A percentile compares a stretch with the other conserved stretches of the same genome.
Evolutionary conservation across 2,888 invertebrate genomes (phyloP).

Genomic region (Agrilus mali): DNA sequence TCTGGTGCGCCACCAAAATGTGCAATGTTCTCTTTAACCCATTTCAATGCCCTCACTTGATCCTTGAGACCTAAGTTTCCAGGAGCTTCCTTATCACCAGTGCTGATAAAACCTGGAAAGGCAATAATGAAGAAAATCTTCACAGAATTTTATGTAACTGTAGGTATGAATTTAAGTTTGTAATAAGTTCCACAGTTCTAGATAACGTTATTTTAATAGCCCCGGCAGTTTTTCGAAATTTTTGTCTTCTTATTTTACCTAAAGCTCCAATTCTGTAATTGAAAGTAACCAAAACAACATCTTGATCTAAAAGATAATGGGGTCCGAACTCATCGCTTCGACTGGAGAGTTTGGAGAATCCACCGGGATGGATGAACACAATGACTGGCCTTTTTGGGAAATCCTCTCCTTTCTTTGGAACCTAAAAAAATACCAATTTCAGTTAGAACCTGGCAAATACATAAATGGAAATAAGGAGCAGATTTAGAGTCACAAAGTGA

Average conservation of each 20-base stretch:
- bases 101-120: constrained; percentile 35
- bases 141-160: not conserved
- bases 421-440: constrained; percentile 18
- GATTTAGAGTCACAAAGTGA: too few species aligned
- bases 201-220: too few species aligned
- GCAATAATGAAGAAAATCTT: not conserved
- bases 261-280: constrained; percentile 50
- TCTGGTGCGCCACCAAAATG: constrained; percentile 56
- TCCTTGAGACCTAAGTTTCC: constrained; percentile 62
- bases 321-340: constrained; percentile 45
- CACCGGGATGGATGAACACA: constrained; percentile 56
- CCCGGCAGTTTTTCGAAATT: too few species aligned
- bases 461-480: too few species aligned
- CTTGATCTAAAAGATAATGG: constrained; percentile 49
- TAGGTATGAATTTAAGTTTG: too few species aligned
- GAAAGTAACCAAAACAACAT: constrained; percentile 50
- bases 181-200: too few species aligned
- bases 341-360: constrained; percentile 47
- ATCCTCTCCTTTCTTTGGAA: constrained; percentile 23
- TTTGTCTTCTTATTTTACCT: constrained; percentile 21
- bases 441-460: not conserved
- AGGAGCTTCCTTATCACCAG: constrained; percentile 50
- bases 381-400: constrained; percentile 43
- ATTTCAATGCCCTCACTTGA: constrained; percentile 52
- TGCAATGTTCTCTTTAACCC: constrained; percentile 52